Evolutionary conservation across 2,113 vertebrate species (phyloP).

Genomic region (Pantherophis guttatus): DNA sequence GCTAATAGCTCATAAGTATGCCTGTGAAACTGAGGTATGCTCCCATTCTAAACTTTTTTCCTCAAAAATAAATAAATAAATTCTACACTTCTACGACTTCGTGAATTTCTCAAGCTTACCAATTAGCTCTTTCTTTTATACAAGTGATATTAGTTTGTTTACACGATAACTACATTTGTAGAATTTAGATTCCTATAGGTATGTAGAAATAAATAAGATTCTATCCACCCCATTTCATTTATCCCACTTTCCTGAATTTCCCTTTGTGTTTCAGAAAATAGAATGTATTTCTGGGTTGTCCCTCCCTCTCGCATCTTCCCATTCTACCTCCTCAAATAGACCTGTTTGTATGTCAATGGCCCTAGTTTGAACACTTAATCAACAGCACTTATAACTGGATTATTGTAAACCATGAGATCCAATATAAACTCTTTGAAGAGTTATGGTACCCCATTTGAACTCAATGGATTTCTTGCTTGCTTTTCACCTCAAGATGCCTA

Average conservation of each 20-base stretch:
- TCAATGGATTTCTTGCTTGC: neutral
- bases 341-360: neutral
- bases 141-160: neutral
- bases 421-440: too few relatives aligned
- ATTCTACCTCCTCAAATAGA: neutral
- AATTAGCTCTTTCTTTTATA: neutral
- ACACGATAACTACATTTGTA: neutral
- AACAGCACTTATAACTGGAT: neutral
- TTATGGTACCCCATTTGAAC: neutral
- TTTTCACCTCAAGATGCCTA: neutral
- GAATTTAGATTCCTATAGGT: neutral
- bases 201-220: neutral
- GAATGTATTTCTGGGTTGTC: neutral
- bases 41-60: neutral
- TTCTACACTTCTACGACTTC: neutral
- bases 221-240: neutral
- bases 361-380: neutral
- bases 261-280: neutral
- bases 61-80: neutral
- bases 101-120: neutral
- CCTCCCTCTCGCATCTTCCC: neutral
- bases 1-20: neutral
- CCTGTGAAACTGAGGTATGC: neutral
- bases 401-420: neutral
- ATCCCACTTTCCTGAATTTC: neutral